phyloP scores from a whole-genome alignment of 2,888 invertebrate genomes.

The Amphipyra berbera region DNA sequence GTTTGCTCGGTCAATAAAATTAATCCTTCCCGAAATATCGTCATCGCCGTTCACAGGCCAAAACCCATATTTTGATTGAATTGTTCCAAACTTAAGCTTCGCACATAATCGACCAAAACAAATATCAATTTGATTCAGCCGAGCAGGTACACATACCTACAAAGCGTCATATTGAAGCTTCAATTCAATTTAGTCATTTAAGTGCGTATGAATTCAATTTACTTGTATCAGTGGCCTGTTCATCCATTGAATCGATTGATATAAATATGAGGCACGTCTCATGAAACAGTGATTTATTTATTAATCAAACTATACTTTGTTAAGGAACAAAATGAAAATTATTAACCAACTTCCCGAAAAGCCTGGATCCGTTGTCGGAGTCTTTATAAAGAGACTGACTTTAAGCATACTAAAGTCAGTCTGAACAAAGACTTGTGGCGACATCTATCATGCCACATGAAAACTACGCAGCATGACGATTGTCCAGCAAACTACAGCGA shows the following conservation, averaged over 20 bases:
- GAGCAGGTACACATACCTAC: conserved; percentile 57
- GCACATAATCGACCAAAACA: conserved; percentile 79
- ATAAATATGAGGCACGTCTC: conserved; percentile 17
- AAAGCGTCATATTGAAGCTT: conserved; percentile 53
- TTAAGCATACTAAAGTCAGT: too few relatives aligned
- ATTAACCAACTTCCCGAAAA: conserved; percentile 1
- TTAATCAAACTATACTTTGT: conserved; percentile 13
- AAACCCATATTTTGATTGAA: conserved; percentile 83
- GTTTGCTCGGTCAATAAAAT: conserved; percentile 82
- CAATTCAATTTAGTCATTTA: conserved; percentile 61
- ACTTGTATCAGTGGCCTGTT: conserved; percentile 40
- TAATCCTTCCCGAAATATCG: conserved; percentile 81
- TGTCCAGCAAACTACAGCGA: too few relatives aligned
- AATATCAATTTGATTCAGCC: conserved; percentile 78
- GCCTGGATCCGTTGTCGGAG: background rate
- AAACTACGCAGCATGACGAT: too few relatives aligned
- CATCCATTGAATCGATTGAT: conserved; percentile 39
- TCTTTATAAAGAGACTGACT: too few relatives aligned
- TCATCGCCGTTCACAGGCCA: conserved; percentile 68
- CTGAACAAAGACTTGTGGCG: too few relatives aligned
- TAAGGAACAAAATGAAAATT: conserved; percentile 2
- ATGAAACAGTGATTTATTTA: conserved; percentile 28
- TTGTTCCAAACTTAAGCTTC: conserved; percentile 83
- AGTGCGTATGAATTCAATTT: conserved; percentile 46
- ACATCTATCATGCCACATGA: too few relatives aligned